These are phyloP conservation scores for Drosophila paranaensis DNA, from an alignment of 2,888 invertebrate genomes.

Conservation along the genomic window DNA sequence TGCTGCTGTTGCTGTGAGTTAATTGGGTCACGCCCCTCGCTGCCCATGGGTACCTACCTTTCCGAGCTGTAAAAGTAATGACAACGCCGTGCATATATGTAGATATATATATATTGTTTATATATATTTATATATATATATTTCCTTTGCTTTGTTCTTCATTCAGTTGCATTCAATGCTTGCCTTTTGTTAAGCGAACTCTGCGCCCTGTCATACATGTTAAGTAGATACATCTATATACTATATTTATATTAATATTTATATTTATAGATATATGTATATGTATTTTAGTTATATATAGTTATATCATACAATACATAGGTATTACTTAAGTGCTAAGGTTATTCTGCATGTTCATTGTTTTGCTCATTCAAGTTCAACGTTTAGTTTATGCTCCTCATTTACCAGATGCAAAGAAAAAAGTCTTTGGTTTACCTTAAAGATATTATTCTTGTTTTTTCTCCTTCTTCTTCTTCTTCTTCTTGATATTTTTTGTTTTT, in stretches of 20 bases:
- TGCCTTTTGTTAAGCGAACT: constrained; percentile 58
- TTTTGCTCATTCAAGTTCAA: constrained; percentile 38
- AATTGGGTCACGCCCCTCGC: constrained; percentile 66
- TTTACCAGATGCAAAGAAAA: constrained; percentile 81
- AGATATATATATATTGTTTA: constrained; percentile 26
- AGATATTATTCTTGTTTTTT: constrained; percentile 58
- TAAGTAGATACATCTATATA: constrained; percentile 70
- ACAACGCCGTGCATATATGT: constrained; percentile 54
- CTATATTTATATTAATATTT: constrained; percentile 43
- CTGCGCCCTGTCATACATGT: constrained; percentile 45
- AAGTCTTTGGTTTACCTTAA: constrained; percentile 85
- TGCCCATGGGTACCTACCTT: constrained; percentile 42
- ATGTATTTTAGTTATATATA: constrained; percentile 42
- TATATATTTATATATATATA: constrained; percentile 67
- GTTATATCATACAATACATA: constrained; percentile 72
- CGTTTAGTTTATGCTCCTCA: constrained; percentile 55
- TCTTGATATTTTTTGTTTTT: constrained; percentile 24
- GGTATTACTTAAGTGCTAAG: constrained; percentile 61
- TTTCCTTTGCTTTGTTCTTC: constrained; percentile 64
- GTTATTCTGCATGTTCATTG: constrained; percentile 38
- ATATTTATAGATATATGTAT: constrained; percentile 37
- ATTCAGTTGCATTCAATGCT: constrained; percentile 75
- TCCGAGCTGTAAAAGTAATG: constrained; percentile 59
- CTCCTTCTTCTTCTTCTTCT: constrained; percentile 9
- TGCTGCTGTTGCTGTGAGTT: constrained; percentile 22